Evolutionary conservation across 2,113 vertebrate species (phyloP), one percentile per base, ranked within the genome.

Genomic region (Heteronetta atricapilla): DNA sequence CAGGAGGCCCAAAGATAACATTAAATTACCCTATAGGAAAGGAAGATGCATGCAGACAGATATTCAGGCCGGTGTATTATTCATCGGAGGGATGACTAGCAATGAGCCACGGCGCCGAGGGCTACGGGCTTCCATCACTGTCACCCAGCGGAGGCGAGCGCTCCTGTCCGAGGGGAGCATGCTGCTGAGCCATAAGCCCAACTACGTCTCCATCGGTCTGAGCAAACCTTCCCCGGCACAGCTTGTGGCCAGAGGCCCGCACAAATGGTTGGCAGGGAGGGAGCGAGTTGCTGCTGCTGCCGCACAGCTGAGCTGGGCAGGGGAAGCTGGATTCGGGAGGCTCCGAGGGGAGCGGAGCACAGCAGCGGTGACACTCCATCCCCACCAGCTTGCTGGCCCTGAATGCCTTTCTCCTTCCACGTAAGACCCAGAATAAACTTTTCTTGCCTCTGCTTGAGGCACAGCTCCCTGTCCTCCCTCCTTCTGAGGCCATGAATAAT

Each of bases 1-100:
- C 94, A 93, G 94, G 95, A 94, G 26, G 94, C 97, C 96, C 93
- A 86, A 86, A 96, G 97, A 97, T 94, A 97, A 96, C 96, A 95
- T 62, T 93, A 94, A 97, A 96, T 95, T 96, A 95, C 89, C 96
- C 97, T 14, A n/a, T 14, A 95, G 97, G 94, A 89, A 95, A 78
- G 95, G 95, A 94, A 95, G 97, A 82, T 93, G 60, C 93, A 96
- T 88, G 94, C 96, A 95, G 89, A 72, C 84, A 95, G 92, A 88
- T 59, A 87, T 38, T 42, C 53, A 50, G 67, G 82, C 67, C 86
- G 7, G 64, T 62, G 6, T 83, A 92, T 96, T 88, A 90, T 89
- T 90, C 89, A 96, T 88, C 20, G 94, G 90, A 86, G 52, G 67
- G 46, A 95, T 58, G 91, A 95, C 82, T 94, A 91, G 94, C 76